Base-by-base conservation (phyloP, 2,888 invertebrate species). In the Nomada fabriciana region DNA sequence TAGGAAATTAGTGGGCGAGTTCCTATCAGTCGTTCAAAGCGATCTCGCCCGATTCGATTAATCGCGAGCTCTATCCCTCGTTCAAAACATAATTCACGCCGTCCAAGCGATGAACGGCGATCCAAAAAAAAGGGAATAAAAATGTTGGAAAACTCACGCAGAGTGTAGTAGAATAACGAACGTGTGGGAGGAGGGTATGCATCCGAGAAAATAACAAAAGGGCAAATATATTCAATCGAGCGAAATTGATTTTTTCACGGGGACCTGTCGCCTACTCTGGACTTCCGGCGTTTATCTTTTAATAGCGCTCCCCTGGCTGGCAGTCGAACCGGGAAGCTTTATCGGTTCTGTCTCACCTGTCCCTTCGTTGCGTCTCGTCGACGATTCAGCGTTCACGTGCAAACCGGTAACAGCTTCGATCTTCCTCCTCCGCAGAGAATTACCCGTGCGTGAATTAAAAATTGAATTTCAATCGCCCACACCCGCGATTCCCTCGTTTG, bases 391-490 rank as follows among this genome's bases (percentile, higher is more conserved):
- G 23, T 55, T 10, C 76, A 59, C 59, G 29, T 36, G 42, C 52
- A 43, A 52, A 43, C 20, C 55, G 60, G 59, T 63, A 64, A 75
- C 61, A 71, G 82, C 57, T 63, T 61, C 70, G 67, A 70, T 59
- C 75, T 64, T 69, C 80, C 59, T 71, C 60, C 75, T 71, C 76
- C 72, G 73, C 83, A 74, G 82, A 60, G 85, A 85, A 81, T 82
- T 86, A 81, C 53, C 86, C 82, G 82, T 84, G 89, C 87, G 88
- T 84, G 87, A 89, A 88, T 89, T 80, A 86, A 86, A 86, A 88
- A 86, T 87, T 85, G 80, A 80, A 80, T 88, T 87, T 82, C 83
- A 76, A 81, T 88, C 80, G 69, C 43, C 5, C 29, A 10, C 15
- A 50, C 63, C 11, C 43, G n/a, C 47, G 36, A 36, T 23, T 13